Evolutionary conservation across 1,140 invertebrate species (phyloP).

Genomic region (Rhysida immarginata): DNA sequence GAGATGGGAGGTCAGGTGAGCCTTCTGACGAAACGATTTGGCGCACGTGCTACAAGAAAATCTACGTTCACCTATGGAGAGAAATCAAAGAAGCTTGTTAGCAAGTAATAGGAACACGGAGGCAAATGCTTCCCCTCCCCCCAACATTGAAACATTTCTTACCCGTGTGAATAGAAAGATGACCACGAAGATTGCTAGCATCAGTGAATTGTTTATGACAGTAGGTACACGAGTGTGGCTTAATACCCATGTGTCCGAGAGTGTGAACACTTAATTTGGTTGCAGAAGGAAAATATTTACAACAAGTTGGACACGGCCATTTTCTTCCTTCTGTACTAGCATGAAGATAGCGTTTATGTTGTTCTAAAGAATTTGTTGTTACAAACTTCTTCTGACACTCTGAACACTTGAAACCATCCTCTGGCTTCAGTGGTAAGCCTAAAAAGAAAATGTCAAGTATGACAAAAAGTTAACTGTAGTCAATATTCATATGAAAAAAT

Average conservation of each 20-base stretch:
- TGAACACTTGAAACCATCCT: conserved; percentile 1
- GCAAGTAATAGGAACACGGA: no score
- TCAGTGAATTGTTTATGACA: conserved; percentile 11
- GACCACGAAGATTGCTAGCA: conserved; percentile 9
- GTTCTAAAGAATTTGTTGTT: neutral
- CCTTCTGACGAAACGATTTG: conserved; percentile 9
- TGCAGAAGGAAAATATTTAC: conserved; percentile 1
- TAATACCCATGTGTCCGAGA: conserved; percentile 7
- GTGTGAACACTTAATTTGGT: conserved; percentile 9
- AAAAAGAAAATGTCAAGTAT: neutral
- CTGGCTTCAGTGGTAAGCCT: neutral
- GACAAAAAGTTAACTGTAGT: no score
- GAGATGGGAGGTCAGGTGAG: conserved; percentile 5
- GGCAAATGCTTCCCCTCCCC: no score
- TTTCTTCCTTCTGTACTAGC: neutral
- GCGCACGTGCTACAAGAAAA: conserved; percentile 4
- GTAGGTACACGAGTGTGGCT: conserved; percentile 3
- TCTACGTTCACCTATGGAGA: conserved; percentile 5
- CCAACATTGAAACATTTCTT: no score
- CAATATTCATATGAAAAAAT: no score
- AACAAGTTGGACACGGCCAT: neutral
- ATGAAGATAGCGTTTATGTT: conserved; percentile 2
- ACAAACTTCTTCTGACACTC: neutral
- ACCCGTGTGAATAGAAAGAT: conserved; percentile 10
- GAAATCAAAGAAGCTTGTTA: neutral